A percentile compares a stretch with the other conserved stretches of the same genome.
Conservation (phyloP, 1,140 invertebrate genomes). For the Drosophila trapezifrons region DNA sequence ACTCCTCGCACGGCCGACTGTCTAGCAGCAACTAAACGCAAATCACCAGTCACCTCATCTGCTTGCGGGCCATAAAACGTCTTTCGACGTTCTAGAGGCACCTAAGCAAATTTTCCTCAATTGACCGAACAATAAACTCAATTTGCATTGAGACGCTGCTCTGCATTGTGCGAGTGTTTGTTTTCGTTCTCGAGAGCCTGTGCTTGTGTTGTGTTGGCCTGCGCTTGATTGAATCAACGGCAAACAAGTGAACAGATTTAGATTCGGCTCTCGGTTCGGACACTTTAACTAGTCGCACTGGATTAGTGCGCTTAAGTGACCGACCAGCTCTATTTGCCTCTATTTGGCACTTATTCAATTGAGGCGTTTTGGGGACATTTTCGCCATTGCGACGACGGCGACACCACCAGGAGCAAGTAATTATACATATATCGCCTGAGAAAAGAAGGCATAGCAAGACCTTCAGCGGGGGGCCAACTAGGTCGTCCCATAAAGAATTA, state of each 20-base stretch:
- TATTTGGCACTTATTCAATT: constrained; percentile 71
- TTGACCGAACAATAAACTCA: constrained; percentile 70
- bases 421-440: constrained; percentile 17
- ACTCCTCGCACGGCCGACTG: constrained; percentile 31
- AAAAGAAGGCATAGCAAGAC: constrained; percentile 33
- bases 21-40: constrained; percentile 36
- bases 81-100: constrained; percentile 36
- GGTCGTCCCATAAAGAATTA: constrained; percentile 29
- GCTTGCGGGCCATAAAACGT: constrained; percentile 38
- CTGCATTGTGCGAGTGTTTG: constrained; percentile 19
- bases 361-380: constrained; percentile 40
- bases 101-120: constrained; percentile 54
- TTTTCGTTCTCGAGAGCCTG: constrained; percentile 13
- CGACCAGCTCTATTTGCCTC: constrained; percentile 28
- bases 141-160: constrained; percentile 61
- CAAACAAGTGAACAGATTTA: constrained; percentile 63
- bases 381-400: constrained; percentile 1
- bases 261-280: constrained; percentile 67
- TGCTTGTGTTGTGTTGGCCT: constrained; percentile 19
- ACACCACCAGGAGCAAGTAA: constrained; percentile 34
- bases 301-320: constrained; percentile 37
- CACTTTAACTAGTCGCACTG: constrained; percentile 71
- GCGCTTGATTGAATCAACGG: constrained; percentile 71
- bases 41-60: constrained; percentile 55
- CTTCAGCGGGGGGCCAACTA: constrained; percentile 35